These are phyloP conservation scores for Mionectes olivaceus DNA, from an alignment of 2,797 vertebrate genomes.

Conservation along the genomic window DNA sequence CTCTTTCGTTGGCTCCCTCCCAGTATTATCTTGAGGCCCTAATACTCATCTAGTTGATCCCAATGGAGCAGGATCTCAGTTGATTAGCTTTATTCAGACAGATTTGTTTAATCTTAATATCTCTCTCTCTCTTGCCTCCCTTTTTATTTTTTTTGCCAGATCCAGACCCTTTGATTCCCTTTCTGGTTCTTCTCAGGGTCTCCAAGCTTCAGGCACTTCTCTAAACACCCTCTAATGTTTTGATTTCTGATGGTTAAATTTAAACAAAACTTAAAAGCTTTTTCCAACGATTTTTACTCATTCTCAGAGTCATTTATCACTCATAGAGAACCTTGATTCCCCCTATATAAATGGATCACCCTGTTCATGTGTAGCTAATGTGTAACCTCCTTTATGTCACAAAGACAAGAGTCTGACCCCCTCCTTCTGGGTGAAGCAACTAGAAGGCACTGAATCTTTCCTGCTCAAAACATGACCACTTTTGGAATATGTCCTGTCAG, in stretches of 20 bases:
- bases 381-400: background rate
- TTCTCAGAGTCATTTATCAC: slow-evolving; percentile 46
- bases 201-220: slow-evolving; percentile 57
- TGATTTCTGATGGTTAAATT: slow-evolving; percentile 54
- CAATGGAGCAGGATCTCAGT: background rate
- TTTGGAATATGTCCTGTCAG: background rate
- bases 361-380: background rate
- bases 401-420: background rate
- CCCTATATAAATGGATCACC: background rate
- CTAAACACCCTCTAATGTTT: slow-evolving; percentile 68
- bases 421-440: background rate
- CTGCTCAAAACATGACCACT: background rate
- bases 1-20: background rate
- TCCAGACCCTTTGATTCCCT: slow-evolving; percentile 37
- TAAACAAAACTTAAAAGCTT: slow-evolving; percentile 74
- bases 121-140: background rate
- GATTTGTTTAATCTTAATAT: slow-evolving; percentile 27
- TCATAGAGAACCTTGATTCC: background rate
- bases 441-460: background rate
- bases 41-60: background rate
- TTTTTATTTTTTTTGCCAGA: background rate
- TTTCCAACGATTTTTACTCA: slow-evolving; percentile 53
- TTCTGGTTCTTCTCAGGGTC: slow-evolving; percentile 59
- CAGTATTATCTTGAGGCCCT: background rate
- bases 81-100: background rate